Evolutionary conservation across 2,797 vertebrate genomes (phyloP), one percentile per base, ranked within the genome.

Genomic region (Rhabdophis nuchalis): DNA sequence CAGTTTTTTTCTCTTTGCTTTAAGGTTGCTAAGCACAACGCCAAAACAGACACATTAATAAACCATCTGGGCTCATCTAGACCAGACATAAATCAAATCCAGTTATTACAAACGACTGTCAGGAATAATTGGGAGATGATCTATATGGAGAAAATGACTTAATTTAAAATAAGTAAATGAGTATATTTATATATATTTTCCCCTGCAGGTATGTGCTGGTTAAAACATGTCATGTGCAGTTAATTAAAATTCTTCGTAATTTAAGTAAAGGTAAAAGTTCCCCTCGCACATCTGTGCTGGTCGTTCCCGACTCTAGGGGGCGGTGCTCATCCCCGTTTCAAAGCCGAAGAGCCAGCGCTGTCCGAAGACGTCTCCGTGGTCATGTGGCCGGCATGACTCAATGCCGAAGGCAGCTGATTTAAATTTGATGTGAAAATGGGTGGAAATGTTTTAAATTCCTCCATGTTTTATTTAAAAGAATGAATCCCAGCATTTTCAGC

Each of bases 211-310:
- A 57, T 86, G 0, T 58, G 64, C 92, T 94, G 93, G 95, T 93
- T 95, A 95, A 95, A 94, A 93, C 94, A 61, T 58, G 90, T 93
- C 87, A 90, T 36, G 92, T 86, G 92, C 92, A 94, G 94, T 95
- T 93, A 91, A 91, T 56, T 90, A 91, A 88, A 94, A 89, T 41
- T 36, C 53, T 89, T 94, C 57, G 60, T 52, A 56, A 57, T 61
- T 46, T 46, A 46, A 5, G 46, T 46, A 46, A 46, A 46, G 46
- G 2, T 46, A 46, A 46, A 46, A 5, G 46, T 46, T 46, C 46
- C 46, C 46, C 46, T 46, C 46, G 46, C 46, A 3, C 2, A 46
- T 46, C 3, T 46, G 46, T 46, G 46, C 46, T 46, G 5, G 46
- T 3, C 46, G 2, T 46, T 46, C 46, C 46, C 2, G 2, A 46